phyloP scores from a whole-genome alignment of 2,113 vertebrate genomes.

The Xiphophorus maculatus region DNA sequence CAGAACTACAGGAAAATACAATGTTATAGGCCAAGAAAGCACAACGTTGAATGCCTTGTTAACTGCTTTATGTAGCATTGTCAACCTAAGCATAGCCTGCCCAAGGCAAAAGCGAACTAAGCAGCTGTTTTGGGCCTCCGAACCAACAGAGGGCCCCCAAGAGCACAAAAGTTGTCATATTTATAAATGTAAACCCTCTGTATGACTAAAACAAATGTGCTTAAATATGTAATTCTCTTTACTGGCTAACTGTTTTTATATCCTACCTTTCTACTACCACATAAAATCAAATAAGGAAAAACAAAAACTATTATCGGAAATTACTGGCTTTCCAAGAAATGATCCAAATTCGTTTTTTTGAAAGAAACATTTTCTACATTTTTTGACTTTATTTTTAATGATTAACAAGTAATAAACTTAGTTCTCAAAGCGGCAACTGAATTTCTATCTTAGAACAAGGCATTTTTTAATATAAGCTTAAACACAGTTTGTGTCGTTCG shows the following conservation, averaged over 20 bases:
- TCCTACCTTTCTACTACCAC: background rate
- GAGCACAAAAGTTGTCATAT: background rate
- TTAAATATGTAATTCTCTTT: background rate
- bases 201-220: background rate
- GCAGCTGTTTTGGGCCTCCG: background rate
- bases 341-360: background rate
- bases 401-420: too few relatives aligned
- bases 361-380: background rate
- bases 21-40: background rate
- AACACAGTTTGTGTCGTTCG: too few relatives aligned
- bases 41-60: background rate
- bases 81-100: background rate
- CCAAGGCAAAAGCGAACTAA: background rate
- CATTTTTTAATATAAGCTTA: too few relatives aligned
- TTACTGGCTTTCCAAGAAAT: background rate
- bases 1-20: background rate
- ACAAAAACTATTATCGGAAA: background rate
- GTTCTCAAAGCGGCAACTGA: too few relatives aligned
- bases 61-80: slow-evolving; percentile 18
- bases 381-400: too few relatives aligned
- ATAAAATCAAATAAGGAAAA: background rate
- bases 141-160: background rate
- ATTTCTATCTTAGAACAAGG: too few relatives aligned
- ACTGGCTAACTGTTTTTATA: background rate
- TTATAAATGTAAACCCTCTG: background rate